phyloP scores from a whole-genome alignment of 1,140 invertebrate species.

The Trichonephila clavata region DNA sequence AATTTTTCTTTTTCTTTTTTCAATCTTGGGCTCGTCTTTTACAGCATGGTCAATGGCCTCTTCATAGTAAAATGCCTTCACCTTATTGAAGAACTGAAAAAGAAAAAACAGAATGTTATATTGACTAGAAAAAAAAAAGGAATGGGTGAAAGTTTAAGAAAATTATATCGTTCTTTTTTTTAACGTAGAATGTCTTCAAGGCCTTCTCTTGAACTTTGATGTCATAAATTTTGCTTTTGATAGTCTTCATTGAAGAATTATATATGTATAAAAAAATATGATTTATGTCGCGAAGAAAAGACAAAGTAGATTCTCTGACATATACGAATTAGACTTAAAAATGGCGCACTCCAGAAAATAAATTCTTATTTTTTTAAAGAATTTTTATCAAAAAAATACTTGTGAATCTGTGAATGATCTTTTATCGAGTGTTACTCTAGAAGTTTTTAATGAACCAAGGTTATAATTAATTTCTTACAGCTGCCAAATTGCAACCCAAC shows the following conservation, averaged over 20 bases:
- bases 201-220: constrained; percentile 23
- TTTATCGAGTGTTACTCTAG: no score
- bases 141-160: constrained; percentile 1
- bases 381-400: no score
- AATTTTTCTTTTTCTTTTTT: neutral
- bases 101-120: neutral
- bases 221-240: constrained; percentile 28
- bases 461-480: no score
- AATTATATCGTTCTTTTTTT: neutral
- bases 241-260: neutral
- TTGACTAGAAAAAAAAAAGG: neutral
- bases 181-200: neutral
- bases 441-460: no score
- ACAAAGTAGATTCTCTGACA: no score
- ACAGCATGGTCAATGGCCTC: neutral
- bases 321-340: no score
- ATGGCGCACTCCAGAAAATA: no score
- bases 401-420: no score
- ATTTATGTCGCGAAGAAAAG: no score
- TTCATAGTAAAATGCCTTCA: neutral
- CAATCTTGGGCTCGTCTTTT: neutral
- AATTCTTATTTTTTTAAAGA: no score
- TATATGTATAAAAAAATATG: no score
- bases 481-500: no score
- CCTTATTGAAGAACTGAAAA: neutral